phyloP scores from a whole-genome alignment of 2,888 invertebrate species.

The Mimas tiliae region DNA sequence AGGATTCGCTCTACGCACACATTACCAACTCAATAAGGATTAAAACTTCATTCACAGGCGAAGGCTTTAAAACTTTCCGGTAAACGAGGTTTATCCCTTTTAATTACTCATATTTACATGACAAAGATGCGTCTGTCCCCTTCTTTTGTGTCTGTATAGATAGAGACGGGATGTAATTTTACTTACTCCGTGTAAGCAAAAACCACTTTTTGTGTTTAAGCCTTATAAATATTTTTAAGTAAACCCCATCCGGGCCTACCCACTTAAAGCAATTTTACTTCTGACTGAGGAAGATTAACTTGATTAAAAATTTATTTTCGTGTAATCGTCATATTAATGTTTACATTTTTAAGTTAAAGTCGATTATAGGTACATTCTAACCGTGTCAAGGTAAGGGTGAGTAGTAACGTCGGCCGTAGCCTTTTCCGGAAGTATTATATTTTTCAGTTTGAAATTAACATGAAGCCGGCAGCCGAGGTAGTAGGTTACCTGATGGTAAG shows the following conservation, averaged over 20 bases:
- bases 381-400: conserved; percentile 1
- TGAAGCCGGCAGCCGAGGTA: no score
- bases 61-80: conserved; percentile 66
- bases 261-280: conserved; percentile 61
- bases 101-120: conserved; percentile 67
- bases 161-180: conserved; percentile 42
- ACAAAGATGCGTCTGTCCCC: conserved; percentile 49
- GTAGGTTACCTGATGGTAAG: no score
- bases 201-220: conserved; percentile 55
- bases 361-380: conserved; percentile 1
- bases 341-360: conserved; percentile 2
- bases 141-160: conserved; percentile 38
- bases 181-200: conserved; percentile 41
- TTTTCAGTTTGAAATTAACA: no score
- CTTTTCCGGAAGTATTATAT: neutral
- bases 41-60: conserved; percentile 72
- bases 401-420: neutral
- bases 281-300: conserved; percentile 50
- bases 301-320: conserved; percentile 44
- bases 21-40: conserved; percentile 80
- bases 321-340: conserved; percentile 14
- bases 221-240: conserved; percentile 60
- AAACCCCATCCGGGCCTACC: conserved; percentile 57
- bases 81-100: conserved; percentile 70
- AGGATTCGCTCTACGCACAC: conserved; percentile 68